A percentile compares a stretch with the other conserved stretches of the same genome.
Conservation (phyloP, 2,797 vertebrate genomes). For the Prunella strophiata region DNA sequence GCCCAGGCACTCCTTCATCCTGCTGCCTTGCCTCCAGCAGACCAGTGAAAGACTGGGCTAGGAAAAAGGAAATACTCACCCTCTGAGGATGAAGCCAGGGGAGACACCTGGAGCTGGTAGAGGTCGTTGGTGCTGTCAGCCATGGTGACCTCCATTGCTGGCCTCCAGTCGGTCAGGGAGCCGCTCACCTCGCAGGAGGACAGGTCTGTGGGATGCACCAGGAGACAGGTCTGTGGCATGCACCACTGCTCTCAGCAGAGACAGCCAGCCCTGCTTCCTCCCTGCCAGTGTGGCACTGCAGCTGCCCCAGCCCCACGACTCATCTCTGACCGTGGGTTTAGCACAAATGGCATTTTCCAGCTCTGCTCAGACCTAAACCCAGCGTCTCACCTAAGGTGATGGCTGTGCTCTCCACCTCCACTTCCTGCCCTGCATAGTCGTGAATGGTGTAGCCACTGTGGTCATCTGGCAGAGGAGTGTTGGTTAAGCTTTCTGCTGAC, state of each 20-base stretch:
- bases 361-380: not conserved
- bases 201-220: slow-evolving; percentile 57
- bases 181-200: slow-evolving; percentile 52
- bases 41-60: not conserved
- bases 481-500: slow-evolving; percentile 78
- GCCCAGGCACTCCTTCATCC: not conserved
- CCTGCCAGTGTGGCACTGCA: accelerated
- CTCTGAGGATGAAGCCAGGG: slow-evolving; percentile 78
- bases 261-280: not conserved
- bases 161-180: slow-evolving; percentile 73
- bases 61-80: slow-evolving; percentile 49
- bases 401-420: slow-evolving; percentile 80
- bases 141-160: slow-evolving; percentile 70
- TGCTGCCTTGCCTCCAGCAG: not conserved
- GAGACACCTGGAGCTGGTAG: slow-evolving; percentile 88
- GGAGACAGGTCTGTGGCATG: slow-evolving; percentile 60
- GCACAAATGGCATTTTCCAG: accelerated
- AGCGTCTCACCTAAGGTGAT: slow-evolving; percentile 60
- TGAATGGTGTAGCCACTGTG: slow-evolving; percentile 72
- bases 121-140: slow-evolving; percentile 76
- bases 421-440: slow-evolving; percentile 79
- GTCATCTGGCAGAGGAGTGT: slow-evolving; percentile 74
- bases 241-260: not conserved
- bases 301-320: not conserved
- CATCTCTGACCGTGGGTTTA: not conserved